Conservation (phyloP, 2,888 invertebrate species). For the Trachelus iudaicus region DNA sequence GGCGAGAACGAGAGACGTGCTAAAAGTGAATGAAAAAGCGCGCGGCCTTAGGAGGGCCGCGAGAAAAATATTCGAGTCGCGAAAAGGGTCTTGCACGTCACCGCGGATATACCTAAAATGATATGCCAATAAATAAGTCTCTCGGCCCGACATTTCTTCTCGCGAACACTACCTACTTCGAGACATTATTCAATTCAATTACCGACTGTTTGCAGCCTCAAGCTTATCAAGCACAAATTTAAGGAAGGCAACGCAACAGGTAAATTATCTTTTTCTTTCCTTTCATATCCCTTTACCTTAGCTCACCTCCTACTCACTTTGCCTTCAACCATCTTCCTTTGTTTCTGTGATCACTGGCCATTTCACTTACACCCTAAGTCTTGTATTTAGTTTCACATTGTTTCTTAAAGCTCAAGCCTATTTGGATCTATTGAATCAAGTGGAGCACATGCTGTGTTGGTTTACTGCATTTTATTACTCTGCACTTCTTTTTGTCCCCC, state of each 20-base stretch:
- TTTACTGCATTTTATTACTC: not conserved
- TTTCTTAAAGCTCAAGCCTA: not conserved
- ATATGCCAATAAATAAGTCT: not conserved
- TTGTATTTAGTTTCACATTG: not conserved
- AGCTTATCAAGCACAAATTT: conserved; percentile 62
- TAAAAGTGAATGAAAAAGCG: not conserved
- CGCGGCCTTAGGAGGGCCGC: not conserved
- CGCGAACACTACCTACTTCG: conserved; percentile 32
- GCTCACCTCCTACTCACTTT: not conserved
- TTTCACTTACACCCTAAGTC: not conserved
- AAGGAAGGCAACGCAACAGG: conserved; percentile 63
- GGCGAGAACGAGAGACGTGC: conserved; percentile 9
- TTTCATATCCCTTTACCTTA: not conserved
- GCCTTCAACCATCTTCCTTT: not conserved
- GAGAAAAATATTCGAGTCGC: not conserved
- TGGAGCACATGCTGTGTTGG: not conserved
- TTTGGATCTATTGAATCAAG: not conserved
- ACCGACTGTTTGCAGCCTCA: conserved; percentile 64
- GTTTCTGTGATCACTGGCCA: not conserved
- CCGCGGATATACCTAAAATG: not conserved
- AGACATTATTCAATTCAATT: conserved; percentile 38
- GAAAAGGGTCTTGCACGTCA: not conserved
- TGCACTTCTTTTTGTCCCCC: not conserved
- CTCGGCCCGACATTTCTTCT: not conserved
- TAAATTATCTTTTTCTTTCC: conserved; percentile 30